Conservation (phyloP, 1,140 invertebrate genomes). For the Drosophila guanche region DNA sequence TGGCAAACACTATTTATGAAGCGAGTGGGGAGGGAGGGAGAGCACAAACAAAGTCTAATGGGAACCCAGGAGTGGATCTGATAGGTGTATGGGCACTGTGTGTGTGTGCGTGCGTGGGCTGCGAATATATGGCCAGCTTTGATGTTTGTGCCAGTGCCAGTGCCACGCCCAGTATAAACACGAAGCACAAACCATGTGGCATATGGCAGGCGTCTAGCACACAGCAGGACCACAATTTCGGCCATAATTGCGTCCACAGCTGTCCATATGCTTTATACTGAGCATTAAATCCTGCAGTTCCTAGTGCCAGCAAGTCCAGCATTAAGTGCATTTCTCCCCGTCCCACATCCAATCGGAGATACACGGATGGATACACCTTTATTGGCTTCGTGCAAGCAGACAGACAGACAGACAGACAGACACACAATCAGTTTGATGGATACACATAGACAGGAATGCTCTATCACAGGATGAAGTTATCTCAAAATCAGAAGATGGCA, state of each 20-base stretch:
- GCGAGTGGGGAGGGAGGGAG: neutral
- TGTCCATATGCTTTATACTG: conserved; percentile 17
- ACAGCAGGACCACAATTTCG: conserved; percentile 36
- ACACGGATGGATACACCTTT: conserved; percentile 27
- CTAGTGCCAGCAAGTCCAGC: too few species aligned
- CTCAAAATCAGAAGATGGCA: conserved; percentile 17
- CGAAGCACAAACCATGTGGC: conserved; percentile 39
- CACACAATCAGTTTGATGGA: conserved; percentile 39
- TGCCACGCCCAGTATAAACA: conserved; percentile 20
- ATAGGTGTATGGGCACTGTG: neutral
- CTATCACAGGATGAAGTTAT: conserved; percentile 9
- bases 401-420: conserved; percentile 35
- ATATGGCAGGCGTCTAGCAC: conserved; percentile 10
- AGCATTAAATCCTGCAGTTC: neutral
- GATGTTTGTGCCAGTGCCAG: conserved; percentile 51
- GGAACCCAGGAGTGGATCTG: conserved; percentile 2
- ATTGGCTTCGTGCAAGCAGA: conserved; percentile 32
- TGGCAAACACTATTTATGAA: conserved; percentile 29
- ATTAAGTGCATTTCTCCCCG: conserved; percentile 46
- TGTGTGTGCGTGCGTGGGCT: conserved; percentile 9
- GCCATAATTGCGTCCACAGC: conserved; percentile 51
- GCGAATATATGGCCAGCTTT: conserved; percentile 47
- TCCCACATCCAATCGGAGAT: conserved; percentile 3
- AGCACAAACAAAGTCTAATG: conserved; percentile 37
- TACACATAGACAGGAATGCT: conserved; percentile 1